A percentile compares a stretch with the other conserved stretches of the same genome.
phyloP scores from a whole-genome alignment of 2,113 vertebrate genomes.

The Acinonyx jubatus region DNA sequence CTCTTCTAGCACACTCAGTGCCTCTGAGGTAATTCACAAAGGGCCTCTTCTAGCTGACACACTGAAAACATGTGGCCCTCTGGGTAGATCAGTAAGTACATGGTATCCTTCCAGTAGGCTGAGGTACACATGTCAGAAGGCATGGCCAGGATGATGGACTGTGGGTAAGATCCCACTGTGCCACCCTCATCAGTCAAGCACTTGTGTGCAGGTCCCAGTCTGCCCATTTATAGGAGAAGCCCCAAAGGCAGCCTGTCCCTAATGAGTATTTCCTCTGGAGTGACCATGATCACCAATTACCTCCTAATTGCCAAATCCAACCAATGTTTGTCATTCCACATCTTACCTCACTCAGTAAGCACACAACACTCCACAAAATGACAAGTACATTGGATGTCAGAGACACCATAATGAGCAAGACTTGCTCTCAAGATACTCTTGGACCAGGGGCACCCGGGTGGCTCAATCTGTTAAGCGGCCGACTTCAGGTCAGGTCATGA shows the following conservation, averaged over 20 bases:
- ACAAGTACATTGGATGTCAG: background rate
- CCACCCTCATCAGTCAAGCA: too few species aligned
- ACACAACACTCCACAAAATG: background rate
- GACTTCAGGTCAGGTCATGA: too few species aligned
- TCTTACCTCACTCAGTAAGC: background rate
- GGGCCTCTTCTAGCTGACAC: background rate
- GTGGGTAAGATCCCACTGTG: background rate
- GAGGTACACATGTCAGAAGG: background rate
- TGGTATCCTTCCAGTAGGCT: background rate
- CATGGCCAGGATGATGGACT: background rate
- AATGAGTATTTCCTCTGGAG: background rate
- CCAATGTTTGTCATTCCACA: background rate
- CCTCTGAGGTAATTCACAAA: background rate
- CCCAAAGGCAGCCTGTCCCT: background rate
- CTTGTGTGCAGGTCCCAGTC: background rate
- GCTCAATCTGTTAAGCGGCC: too few species aligned
- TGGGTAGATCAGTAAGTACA: background rate
- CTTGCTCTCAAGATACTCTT: background rate
- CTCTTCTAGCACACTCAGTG: background rate
- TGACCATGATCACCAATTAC: background rate
- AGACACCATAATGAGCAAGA: background rate
- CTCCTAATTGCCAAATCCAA: background rate
- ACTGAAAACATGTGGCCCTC: background rate
- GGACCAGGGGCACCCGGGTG: background rate
- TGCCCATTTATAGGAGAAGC: background rate